Base-by-base conservation (phyloP, 2,797 vertebrate species). In the Crossoptilon crossoptilon region DNA sequence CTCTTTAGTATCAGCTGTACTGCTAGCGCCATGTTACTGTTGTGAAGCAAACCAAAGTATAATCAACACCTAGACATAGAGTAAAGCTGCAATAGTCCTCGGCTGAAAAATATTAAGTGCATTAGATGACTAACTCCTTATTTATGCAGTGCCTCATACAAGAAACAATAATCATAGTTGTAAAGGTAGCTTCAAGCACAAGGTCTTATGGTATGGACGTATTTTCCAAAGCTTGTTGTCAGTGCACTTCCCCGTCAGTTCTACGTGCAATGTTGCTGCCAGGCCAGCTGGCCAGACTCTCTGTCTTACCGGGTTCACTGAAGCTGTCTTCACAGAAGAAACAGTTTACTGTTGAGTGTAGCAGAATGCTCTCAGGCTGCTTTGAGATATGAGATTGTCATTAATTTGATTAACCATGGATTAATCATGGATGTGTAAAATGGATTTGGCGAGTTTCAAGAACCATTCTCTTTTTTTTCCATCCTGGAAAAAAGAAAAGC, bases 1-100 rank as follows among this genome's bases (percentile, higher is more conserved):
- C 94, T 94, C 93, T 88, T 88, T 96, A 97, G 91, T 78, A 68
- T 96, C 96, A 91, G 93, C 93, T 83, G 81, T 73, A 69, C 93
- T n/a, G 67, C 94, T 94, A 95, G 59, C 44, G 90, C 92, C 95
- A 91, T 76, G 94, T 88, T 86, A 95, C 93, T 87, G 80, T 80
- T 80, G 59, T 87, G 88, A 96, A 97, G 95, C 91, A 95, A 97
- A 95, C 95, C 96, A 94, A 96, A 97, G 96, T 94, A 94, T 96
- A 95, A 84, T 46, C 39, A 49, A 94, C 94, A 83, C 91, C 88
- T 94, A 91, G 92, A 67, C 63, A 74, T 95, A 95, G 87, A 91
- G 75, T 73, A 94, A 96, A 90, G 88, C 79, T 72, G 60, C 66
- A 84, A 68, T 91, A 94, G 95, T 84, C 86, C 90, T 96, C 62